A percentile compares a stretch with the other conserved stretches of the same genome.
Evolutionary conservation across 1,140 invertebrate species (phyloP).

Genomic region (Drosophila equinoxialis): DNA sequence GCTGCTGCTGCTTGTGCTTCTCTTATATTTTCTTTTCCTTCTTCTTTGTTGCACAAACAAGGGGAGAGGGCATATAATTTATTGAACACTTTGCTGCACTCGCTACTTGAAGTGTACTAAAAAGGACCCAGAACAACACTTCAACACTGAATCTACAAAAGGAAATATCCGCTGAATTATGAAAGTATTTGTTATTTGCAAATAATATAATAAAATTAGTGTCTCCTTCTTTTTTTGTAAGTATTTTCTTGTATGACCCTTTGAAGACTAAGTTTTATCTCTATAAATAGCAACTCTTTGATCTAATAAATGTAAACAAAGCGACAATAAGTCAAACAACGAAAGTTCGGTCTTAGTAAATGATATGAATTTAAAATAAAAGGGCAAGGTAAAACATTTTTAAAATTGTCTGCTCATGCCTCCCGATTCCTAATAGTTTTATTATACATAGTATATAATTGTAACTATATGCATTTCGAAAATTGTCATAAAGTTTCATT

Average conservation of each 20-base stretch:
- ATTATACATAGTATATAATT: too few species aligned
- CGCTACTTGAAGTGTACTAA: constrained; percentile 12
- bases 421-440: too few species aligned
- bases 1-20: neutral
- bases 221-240: neutral
- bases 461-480: too few species aligned
- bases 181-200: constrained; percentile 3
- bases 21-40: constrained; percentile 3
- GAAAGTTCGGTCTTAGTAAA: too few species aligned
- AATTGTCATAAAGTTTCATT: too few species aligned
- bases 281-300: neutral
- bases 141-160: constrained; percentile 10
- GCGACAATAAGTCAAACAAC: too few species aligned
- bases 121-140: constrained; percentile 1
- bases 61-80: constrained; percentile 44
- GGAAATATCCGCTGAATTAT: neutral
- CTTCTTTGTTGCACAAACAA: constrained; percentile 39
- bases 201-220: neutral
- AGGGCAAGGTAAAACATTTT: too few species aligned
- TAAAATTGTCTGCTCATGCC: too few species aligned
- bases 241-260: neutral
- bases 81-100: constrained; percentile 65
- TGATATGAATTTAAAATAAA: too few species aligned
- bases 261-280: neutral
- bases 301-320: neutral